Percentiles rank a stretch among this genome's conserved stretches.
phyloP scores from a whole-genome alignment of 2,113 vertebrate species.

The Tichodroma muraria region DNA sequence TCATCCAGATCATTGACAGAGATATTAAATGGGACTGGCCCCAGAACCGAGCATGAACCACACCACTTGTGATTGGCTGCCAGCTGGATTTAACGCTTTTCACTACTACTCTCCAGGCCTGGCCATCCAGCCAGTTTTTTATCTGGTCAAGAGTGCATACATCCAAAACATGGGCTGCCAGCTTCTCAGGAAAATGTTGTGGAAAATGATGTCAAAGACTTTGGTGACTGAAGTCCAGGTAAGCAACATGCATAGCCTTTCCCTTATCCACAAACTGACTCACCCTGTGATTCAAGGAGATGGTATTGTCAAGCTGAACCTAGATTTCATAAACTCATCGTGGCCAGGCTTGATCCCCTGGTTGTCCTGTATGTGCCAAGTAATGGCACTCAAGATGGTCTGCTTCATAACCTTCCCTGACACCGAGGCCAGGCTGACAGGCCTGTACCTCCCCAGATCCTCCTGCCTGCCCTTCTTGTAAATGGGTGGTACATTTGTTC shows the following conservation, averaged over 20 bases:
- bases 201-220: background rate
- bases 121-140: background rate
- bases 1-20: background rate
- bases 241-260: background rate
- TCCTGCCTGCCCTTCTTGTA: background rate
- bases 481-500: background rate
- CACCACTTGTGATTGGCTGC: background rate
- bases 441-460: background rate
- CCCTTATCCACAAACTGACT: background rate
- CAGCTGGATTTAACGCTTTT: background rate
- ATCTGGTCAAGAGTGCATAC: background rate
- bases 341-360: background rate
- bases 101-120: background rate
- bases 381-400: background rate
- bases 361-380: background rate
- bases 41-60: background rate
- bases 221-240: background rate
- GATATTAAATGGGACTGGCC: background rate
- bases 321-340: background rate
- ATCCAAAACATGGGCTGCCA: background rate
- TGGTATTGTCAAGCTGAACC: background rate
- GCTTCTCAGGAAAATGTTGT: background rate
- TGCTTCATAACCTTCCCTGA: background rate
- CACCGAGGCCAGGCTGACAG: background rate
- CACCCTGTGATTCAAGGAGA: background rate